Conservation (phyloP, 2,888 invertebrate species). For the Caenorhabditis wallacei region DNA sequence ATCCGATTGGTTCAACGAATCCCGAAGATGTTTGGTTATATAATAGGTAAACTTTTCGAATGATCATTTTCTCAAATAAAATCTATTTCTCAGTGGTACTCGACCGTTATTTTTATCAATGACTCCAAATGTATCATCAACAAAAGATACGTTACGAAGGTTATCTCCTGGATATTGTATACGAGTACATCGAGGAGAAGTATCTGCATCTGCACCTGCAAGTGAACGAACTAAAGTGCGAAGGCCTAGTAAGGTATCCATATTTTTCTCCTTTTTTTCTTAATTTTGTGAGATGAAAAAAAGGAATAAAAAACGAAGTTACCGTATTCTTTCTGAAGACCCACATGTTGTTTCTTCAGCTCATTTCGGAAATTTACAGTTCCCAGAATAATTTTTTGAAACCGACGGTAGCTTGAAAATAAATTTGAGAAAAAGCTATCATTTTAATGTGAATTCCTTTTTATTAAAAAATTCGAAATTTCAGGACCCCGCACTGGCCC, state of each 20-base stretch:
- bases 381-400: too few relatives aligned
- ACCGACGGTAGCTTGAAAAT: too few relatives aligned
- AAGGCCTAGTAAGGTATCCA: conserved; percentile 64
- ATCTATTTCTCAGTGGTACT: conserved; percentile 75
- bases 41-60: conserved; percentile 78
- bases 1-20: conserved; percentile 75
- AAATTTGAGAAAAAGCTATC: too few relatives aligned
- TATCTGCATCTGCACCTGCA: conserved; percentile 57
- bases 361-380: too few relatives aligned
- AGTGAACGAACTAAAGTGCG: conserved; percentile 64
- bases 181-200: conserved; percentile 78
- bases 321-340: too few relatives aligned
- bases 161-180: conserved; percentile 82
- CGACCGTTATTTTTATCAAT: conserved; percentile 80
- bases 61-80: not conserved
- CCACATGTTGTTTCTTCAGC: too few relatives aligned
- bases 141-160: conserved; percentile 78
- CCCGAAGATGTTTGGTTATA: conserved; percentile 82
- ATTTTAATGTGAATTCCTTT: too few relatives aligned
- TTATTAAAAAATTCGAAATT: too few relatives aligned
- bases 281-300: too few relatives aligned
- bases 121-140: conserved; percentile 70
- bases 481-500: conserved; percentile 68
- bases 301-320: too few relatives aligned
- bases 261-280: too few relatives aligned